These are phyloP conservation scores for Dinocampus coccinellae DNA, from an alignment of 2,888 invertebrate species.

Conservation along the genomic window DNA sequence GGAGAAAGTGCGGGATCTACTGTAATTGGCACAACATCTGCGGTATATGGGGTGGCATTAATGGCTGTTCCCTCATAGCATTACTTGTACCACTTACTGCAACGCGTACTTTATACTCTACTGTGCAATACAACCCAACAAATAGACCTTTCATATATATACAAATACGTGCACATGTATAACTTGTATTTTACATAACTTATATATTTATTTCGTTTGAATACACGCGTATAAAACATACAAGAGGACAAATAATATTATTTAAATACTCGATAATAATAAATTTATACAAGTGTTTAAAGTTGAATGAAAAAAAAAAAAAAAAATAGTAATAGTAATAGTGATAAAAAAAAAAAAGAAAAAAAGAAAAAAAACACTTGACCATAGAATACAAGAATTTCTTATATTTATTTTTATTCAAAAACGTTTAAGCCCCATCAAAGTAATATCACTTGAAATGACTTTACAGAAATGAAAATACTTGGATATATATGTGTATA, in stretches of 20 bases:
- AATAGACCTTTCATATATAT: not conserved
- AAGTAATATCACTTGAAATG: not conserved
- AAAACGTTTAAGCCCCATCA: not conserved
- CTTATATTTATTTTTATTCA: not conserved
- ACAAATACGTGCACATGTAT: not conserved
- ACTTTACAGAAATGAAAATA: not conserved
- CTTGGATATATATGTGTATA: not conserved
- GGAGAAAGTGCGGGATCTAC: slow-evolving; percentile 64
- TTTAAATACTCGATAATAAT: not conserved
- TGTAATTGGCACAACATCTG: slow-evolving; percentile 69
- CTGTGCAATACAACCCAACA: slow-evolving; percentile 20
- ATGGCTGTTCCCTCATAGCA: slow-evolving; percentile 61
- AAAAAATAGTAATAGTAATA: no score
- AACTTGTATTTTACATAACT: no score
- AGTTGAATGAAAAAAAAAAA: no score
- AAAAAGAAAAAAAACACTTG: slow-evolving; percentile 10
- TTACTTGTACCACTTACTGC: not conserved
- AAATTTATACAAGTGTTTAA: not conserved
- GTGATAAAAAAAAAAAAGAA: no score
- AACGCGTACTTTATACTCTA: slow-evolving; percentile 5
- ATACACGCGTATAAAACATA: no score
- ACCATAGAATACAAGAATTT: not conserved
- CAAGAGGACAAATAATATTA: not conserved
- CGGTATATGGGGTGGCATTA: slow-evolving; percentile 67
- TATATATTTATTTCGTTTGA: no score